Evolutionary conservation across 2,888 invertebrate genomes (phyloP).

Genomic region (Osmoderma eremita): DNA sequence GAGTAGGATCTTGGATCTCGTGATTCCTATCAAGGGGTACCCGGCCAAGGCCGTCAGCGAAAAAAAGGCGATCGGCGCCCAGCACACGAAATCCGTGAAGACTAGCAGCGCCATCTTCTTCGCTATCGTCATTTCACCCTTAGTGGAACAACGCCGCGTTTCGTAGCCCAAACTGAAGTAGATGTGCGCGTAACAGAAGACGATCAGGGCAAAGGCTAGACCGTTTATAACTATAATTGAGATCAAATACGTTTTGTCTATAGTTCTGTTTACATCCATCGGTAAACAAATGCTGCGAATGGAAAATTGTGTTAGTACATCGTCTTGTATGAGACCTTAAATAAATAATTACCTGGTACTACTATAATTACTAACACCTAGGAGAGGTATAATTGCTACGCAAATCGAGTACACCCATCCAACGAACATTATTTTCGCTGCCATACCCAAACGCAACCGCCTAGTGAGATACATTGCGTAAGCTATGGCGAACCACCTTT

Average conservation of each 20-base stretch:
- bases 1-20: slow-evolving; percentile 81
- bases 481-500: slow-evolving; percentile 86
- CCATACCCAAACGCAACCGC: slow-evolving; percentile 77
- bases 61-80: slow-evolving; percentile 91
- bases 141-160: slow-evolving; percentile 67
- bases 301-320: background rate
- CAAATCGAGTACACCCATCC: slow-evolving; percentile 83
- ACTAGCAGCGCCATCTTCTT: slow-evolving; percentile 91
- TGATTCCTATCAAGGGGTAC: slow-evolving; percentile 83
- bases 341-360: slow-evolving; percentile 74
- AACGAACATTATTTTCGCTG: slow-evolving; percentile 78
- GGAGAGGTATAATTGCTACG: slow-evolving; percentile 82
- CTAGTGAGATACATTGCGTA: slow-evolving; percentile 85
- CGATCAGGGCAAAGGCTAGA: slow-evolving; percentile 83
- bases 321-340: too few relatives aligned
- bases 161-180: slow-evolving; percentile 82
- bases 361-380: slow-evolving; percentile 88
- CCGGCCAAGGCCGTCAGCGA: slow-evolving; percentile 87
- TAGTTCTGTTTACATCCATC: slow-evolving; percentile 77
- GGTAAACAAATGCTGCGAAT: slow-evolving; percentile 82
- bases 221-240: slow-evolving; percentile 80
- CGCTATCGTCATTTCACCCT: slow-evolving; percentile 80
- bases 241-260: slow-evolving; percentile 79
- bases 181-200: slow-evolving; percentile 86
- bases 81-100: slow-evolving; percentile 85